Conservation (phyloP, 2,113 vertebrate genomes). For the Rhinogobius similis region DNA sequence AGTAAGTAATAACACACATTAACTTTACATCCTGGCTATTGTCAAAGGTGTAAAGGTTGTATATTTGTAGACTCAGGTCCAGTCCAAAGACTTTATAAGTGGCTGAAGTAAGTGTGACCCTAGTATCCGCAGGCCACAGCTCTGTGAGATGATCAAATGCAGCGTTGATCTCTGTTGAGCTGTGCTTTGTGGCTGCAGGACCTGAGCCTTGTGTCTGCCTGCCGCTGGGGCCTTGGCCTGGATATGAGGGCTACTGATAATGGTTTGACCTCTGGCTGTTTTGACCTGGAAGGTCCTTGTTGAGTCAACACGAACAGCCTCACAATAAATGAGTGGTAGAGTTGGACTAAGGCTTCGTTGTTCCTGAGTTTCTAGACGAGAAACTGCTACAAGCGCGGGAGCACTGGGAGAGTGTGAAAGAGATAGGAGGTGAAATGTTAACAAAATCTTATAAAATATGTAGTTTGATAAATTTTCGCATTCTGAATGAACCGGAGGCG, state of each 20-base stretch:
- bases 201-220: slow-evolving; percentile 11
- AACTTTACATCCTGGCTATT: slow-evolving; percentile 13
- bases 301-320: slow-evolving; percentile 57
- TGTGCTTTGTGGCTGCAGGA: slow-evolving; percentile 42
- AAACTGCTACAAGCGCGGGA: slow-evolving; percentile 40
- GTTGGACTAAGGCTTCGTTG: slow-evolving; percentile 56
- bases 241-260: slow-evolving; percentile 50
- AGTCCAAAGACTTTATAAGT: slow-evolving; percentile 20
- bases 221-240: slow-evolving; percentile 52
- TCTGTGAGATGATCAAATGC: slow-evolving; percentile 69
- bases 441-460: slow-evolving; percentile 78
- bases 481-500: slow-evolving; percentile 72
- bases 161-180: slow-evolving; percentile 57
- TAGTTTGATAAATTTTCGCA: slow-evolving; percentile 78
- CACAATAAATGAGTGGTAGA: slow-evolving; percentile 26
- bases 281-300: slow-evolving; percentile 48
- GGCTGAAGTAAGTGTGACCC: slow-evolving; percentile 58
- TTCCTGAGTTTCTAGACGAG: slow-evolving; percentile 56
- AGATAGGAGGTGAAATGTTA: slow-evolving; percentile 80
- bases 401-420: slow-evolving; percentile 51
- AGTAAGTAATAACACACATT: slow-evolving; percentile 2
- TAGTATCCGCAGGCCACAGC: slow-evolving; percentile 52
- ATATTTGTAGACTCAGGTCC: slow-evolving; percentile 21
- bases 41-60: slow-evolving; percentile 7
- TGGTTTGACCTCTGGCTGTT: slow-evolving; percentile 55